Evolutionary conservation across 2,888 invertebrate species (phyloP).

Genomic region (Thereva unica): DNA sequence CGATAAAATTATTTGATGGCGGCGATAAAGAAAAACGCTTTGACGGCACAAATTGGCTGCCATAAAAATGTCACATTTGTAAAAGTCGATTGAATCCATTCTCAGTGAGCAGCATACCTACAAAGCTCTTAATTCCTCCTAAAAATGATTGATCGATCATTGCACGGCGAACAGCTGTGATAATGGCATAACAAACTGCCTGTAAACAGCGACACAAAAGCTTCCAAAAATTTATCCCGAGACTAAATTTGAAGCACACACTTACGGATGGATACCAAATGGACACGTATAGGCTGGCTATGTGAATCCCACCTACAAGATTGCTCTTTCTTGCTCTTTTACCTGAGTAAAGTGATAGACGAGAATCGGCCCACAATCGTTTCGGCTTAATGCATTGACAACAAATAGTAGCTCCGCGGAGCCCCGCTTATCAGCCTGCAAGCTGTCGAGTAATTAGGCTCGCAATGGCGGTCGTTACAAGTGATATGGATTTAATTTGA

Average conservation of each 20-base stretch:
- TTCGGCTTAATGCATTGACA: constrained; percentile 13
- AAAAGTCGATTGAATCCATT: constrained; percentile 25
- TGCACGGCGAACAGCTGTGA: constrained; percentile 18
- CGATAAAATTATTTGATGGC: constrained; percentile 4
- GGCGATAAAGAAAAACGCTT: constrained; percentile 19
- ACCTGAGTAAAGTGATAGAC: constrained; percentile 11
- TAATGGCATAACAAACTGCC: constrained; percentile 13
- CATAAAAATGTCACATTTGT: constrained; percentile 25
- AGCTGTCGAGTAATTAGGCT: constrained; percentile 2
- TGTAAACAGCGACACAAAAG: constrained; percentile 2
- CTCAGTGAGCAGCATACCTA: constrained; percentile 9
- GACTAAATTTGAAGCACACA: constrained; percentile 3
- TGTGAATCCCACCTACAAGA: background rate
- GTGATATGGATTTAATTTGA: constrained; percentile 27
- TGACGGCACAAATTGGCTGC: constrained; percentile 9
- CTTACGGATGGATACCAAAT: constrained; percentile 4
- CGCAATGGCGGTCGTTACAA: constrained; percentile 2
- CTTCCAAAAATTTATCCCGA: constrained; percentile 12
- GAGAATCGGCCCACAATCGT: constrained; percentile 23
- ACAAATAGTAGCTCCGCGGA: constrained; percentile 1
- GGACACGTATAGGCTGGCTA: background rate
- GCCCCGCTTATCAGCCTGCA: constrained; percentile 5
- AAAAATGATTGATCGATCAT: constrained; percentile 30
- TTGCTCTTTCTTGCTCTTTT: background rate
- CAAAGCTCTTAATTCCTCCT: constrained; percentile 32